Base-by-base conservation (phyloP, 2,797 vertebrate species). In the Enteromius fasciolatus region DNA sequence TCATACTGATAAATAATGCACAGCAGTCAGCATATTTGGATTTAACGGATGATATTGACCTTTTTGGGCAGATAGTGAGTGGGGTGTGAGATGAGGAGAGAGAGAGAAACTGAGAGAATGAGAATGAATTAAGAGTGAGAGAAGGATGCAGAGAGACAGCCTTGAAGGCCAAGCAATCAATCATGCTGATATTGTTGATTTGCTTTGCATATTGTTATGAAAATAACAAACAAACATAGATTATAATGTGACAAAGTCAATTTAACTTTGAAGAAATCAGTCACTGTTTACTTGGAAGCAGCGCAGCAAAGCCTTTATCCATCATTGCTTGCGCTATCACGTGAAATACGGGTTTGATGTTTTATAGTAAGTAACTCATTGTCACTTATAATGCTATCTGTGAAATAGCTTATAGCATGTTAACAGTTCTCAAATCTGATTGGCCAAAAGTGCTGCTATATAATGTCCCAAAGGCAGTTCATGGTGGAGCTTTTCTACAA, bases 11-110 rank as follows among this genome's bases (percentile, higher is more conserved):
- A 93, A 93, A 94, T 93, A 94, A 92, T 92, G 91, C 90, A 89
- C 88, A 89, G 84, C 90, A 93, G 92, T 94, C 94, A 94, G 93
- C 93, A 93, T 90, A 93, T 93, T 88, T 85, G 84, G 83, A 90
- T 91, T 92, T 92, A 92, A 94, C 91, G 91, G 91, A 95, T 93
- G 92, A 93, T 93, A 93, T 90, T 94, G 93, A 95, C 92, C 93
- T 95, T 94, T 93, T 86, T 86, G 87, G 83, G 81, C 57, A 87
- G 87, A 83, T 52, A 73, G 73, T 76, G 80, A 75, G 52, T 52
- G 66, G 23, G 36, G 81, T 67, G 63, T 33, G 83, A 78, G 46
- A 61, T 2, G 78, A 63, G 66, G 85, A 87, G 83, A 78, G 5
- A 64, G 73, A 83, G 81, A 75, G 68, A 75, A 81, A 48, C 48